Conservation (phyloP, 2,888 invertebrate species). For the Gryllus longicercus region DNA sequence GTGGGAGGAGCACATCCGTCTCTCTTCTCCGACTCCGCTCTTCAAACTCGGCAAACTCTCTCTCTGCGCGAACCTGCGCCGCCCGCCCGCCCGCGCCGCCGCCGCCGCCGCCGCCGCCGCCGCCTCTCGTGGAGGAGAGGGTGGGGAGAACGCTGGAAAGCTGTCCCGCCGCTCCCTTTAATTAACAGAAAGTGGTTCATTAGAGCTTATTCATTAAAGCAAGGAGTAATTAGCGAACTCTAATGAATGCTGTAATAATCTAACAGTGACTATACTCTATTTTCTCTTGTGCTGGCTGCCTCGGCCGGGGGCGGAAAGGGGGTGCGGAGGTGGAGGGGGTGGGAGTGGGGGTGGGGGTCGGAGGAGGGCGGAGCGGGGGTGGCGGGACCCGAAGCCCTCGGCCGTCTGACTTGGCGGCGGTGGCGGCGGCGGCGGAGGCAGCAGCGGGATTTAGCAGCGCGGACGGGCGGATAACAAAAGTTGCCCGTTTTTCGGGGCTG, state of each 20-base stretch:
- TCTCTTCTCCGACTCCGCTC: conserved; percentile 22
- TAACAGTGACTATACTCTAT: conserved; percentile 42
- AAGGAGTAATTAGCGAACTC: conserved; percentile 86
- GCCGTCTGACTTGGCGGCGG: not conserved
- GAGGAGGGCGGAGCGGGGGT: conserved; percentile 50
- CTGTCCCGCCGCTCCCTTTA: conserved; percentile 63
- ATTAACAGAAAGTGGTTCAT: conserved; percentile 89
- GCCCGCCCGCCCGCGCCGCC: no score
- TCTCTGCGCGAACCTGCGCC: conserved; percentile 45
- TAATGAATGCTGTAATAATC: conserved; percentile 80
- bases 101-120: conserved; percentile 47
- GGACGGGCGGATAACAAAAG: conserved; percentile 1
- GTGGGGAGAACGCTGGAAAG: conserved; percentile 30
- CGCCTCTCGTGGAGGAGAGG: conserved; percentile 40
- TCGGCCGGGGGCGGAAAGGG: conserved; percentile 30
- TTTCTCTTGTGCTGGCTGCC: conserved; percentile 27
- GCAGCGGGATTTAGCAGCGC: conserved; percentile 17
- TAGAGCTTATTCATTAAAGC: conserved; percentile 88
- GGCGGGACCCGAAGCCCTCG: conserved; percentile 52
- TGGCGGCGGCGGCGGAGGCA: not conserved
- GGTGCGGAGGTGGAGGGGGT: conserved; percentile 44
- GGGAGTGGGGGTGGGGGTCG: conserved; percentile 46
- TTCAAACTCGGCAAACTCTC: conserved; percentile 42
- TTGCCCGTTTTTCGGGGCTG: conserved; percentile 17
- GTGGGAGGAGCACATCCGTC: conserved; percentile 18